Percentiles rank a stretch among this genome's conserved stretches.
These are phyloP conservation scores for Craniophora ligustri DNA, from an alignment of 2,888 invertebrate species.

Conservation along the genomic window DNA sequence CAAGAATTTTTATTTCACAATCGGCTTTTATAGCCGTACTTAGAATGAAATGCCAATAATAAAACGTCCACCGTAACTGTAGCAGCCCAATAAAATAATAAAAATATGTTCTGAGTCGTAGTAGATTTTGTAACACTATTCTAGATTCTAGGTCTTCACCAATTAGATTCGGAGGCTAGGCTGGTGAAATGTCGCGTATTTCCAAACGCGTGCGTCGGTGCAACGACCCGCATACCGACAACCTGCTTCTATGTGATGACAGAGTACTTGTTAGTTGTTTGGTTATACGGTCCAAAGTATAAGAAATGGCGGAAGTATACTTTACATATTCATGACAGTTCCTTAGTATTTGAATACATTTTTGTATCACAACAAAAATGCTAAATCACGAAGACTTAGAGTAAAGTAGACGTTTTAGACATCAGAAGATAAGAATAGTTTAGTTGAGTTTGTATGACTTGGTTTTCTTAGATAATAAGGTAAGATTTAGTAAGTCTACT, in stretches of 20 bases:
- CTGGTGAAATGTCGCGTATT: slow-evolving; percentile 78
- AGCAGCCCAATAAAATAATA: slow-evolving; percentile 11
- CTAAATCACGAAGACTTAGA: too few relatives aligned
- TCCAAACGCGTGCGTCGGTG: slow-evolving; percentile 76
- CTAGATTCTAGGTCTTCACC: slow-evolving; percentile 79
- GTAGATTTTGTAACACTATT: slow-evolving; percentile 53
- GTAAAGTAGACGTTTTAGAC: too few relatives aligned
- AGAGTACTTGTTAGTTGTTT: slow-evolving; percentile 75
- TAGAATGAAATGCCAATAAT: neutral
- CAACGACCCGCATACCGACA: slow-evolving; percentile 82
- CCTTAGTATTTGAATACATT: too few relatives aligned
- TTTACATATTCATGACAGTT: too few relatives aligned
- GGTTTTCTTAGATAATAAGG: too few relatives aligned
- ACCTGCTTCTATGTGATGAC: slow-evolving; percentile 85
- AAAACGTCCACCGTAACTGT: slow-evolving; percentile 5
- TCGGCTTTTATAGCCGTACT: neutral
- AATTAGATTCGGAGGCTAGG: slow-evolving; percentile 71
- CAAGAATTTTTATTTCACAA: neutral
- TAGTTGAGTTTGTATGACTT: too few relatives aligned
- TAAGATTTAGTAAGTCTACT: too few relatives aligned
- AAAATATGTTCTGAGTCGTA: slow-evolving; percentile 4
- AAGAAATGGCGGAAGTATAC: slow-evolving; percentile 18
- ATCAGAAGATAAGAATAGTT: too few relatives aligned
- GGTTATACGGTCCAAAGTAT: slow-evolving; percentile 37
- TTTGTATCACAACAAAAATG: too few relatives aligned